Evolutionary conservation across 2,888 invertebrate species (phyloP).

Genomic region (Furcula furcula): DNA sequence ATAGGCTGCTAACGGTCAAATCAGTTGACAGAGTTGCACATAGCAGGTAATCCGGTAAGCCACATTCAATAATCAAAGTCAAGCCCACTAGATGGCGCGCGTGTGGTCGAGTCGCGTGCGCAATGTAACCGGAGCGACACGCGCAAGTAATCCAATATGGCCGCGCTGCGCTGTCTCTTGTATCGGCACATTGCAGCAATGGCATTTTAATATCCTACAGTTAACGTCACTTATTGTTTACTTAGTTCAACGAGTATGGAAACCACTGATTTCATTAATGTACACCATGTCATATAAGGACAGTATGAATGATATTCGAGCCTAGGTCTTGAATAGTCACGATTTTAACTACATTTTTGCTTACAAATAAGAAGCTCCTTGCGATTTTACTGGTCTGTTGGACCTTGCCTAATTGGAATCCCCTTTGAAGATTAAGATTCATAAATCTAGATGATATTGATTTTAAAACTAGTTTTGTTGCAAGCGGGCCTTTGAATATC

Average conservation of each 20-base stretch:
- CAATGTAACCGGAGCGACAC: conserved; percentile 77
- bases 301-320: too few relatives aligned
- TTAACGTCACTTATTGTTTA: conserved; percentile 78
- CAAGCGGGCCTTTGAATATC: too few relatives aligned
- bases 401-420: too few relatives aligned
- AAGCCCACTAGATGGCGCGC: conserved; percentile 69
- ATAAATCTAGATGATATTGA: too few relatives aligned
- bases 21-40: conserved; percentile 32
- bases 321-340: too few relatives aligned
- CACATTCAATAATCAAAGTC: conserved; percentile 51
- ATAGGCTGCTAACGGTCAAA: conserved; percentile 24
- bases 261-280: conserved; percentile 39
- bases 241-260: conserved; percentile 60
- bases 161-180: conserved; percentile 65
- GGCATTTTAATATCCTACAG: conserved; percentile 74
- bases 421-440: too few relatives aligned
- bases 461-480: too few relatives aligned
- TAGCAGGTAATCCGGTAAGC: conserved; percentile 40
- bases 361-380: too few relatives aligned
- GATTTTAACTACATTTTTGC: too few relatives aligned
- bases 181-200: conserved; percentile 75
- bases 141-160: conserved; percentile 79
- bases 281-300: background rate
- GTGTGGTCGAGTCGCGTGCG: conserved; percentile 81
- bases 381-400: too few relatives aligned